phyloP scores from a whole-genome alignment of 2,113 vertebrate species.

The Caranx ignobilis region DNA sequence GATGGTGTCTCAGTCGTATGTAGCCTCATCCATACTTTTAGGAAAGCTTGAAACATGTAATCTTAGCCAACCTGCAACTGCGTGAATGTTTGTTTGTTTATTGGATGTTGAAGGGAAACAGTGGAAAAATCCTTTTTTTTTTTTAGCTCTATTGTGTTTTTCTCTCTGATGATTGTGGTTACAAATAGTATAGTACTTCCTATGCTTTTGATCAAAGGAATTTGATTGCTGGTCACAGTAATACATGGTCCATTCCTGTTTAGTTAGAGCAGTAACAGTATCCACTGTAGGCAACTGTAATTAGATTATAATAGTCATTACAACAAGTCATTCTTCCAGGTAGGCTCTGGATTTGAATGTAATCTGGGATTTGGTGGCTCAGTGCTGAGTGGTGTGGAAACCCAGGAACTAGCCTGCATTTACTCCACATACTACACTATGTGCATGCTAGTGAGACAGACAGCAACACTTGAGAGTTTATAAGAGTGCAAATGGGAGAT shows the following conservation, averaged over 20 bases:
- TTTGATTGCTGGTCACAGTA: not conserved
- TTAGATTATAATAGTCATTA: constrained; percentile 75
- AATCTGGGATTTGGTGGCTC: constrained; percentile 81
- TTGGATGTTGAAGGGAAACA: not conserved
- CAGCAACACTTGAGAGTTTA: not conserved
- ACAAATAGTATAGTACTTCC: not conserved
- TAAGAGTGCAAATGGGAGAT: constrained; percentile 9
- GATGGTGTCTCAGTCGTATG: not conserved
- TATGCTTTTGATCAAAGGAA: not conserved
- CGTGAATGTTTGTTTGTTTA: not conserved
- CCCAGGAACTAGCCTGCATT: constrained; percentile 63
- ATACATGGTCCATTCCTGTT: not conserved
- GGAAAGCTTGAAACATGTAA: not conserved
- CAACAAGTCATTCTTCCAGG: constrained; percentile 68
- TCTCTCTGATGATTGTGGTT: not conserved
- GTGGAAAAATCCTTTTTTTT: not conserved
- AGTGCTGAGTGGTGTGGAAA: constrained; percentile 84
- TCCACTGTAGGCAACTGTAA: constrained; percentile 47
- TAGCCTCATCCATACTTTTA: not conserved
- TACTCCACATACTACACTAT: constrained; percentile 25
- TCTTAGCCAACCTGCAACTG: too few species aligned
- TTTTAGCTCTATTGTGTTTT: not conserved
- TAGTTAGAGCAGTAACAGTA: constrained; percentile 8
- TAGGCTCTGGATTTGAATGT: constrained; percentile 74
- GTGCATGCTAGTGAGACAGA: not conserved